Conservation (phyloP, 2,888 invertebrate genomes). For the Polyommatus icarus region DNA sequence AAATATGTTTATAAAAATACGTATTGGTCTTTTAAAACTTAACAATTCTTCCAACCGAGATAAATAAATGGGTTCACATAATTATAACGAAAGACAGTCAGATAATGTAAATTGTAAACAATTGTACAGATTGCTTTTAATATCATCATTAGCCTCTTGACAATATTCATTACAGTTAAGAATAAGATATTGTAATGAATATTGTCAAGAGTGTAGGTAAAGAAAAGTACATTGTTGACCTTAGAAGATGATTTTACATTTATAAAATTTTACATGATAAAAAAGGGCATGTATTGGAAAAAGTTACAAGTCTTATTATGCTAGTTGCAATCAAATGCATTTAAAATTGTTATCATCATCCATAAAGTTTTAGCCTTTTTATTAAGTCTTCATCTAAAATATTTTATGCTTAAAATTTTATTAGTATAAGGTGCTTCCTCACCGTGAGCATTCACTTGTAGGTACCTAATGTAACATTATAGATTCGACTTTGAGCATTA, state of each 20-base stretch:
- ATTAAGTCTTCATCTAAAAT: not conserved
- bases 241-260: not conserved
- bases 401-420: not conserved
- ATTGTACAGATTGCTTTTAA: not conserved
- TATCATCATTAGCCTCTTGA: no score
- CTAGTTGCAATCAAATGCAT: slow-evolving; percentile 4
- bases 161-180: no score
- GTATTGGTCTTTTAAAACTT: slow-evolving; percentile 15
- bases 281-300: not conserved
- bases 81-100: not conserved
- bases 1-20: slow-evolving; percentile 23
- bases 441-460: no score
- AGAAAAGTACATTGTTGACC: not conserved
- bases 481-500: no score
- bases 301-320: not conserved
- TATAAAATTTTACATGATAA: not conserved
- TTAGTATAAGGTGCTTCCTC: not conserved
- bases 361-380: not conserved
- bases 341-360: not conserved
- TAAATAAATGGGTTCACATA: not conserved
- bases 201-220: not conserved
- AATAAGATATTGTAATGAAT: not conserved
- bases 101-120: not conserved
- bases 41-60: not conserved
- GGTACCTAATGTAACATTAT: no score